Base-by-base conservation (phyloP, 2,113 vertebrate genomes). In the Sceloporus tristichus region DNA sequence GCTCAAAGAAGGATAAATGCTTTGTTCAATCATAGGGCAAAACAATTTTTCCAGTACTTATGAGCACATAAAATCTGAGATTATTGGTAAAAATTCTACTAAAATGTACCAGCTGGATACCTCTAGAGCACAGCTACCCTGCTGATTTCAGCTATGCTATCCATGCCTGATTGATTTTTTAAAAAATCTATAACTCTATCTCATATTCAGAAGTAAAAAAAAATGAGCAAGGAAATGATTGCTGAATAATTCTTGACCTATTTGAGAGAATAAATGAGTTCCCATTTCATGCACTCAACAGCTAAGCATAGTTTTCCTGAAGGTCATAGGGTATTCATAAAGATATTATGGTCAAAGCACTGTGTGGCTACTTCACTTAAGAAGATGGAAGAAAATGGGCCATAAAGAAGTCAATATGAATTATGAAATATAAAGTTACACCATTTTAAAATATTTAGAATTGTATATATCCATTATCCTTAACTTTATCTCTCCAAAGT, bases 91-190 rank as follows among this genome's bases (percentile, higher is more conserved):
- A 42, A 34, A 84, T 48, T 13, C 29, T 29, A 34, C 56, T 68
- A 56, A 71, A 85, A 16, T 34, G 21, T 34, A 59, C n/a, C n/a
- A 25, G n/a, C 66, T 48, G 85, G 65, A 11, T 23, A 0, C 0
- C 38, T 71, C 54, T 11, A 38, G 79, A 56, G 4, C 1, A 9
- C 42, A 13, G 27, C 3, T 19, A 7, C 11, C 73, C 62, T 78
- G 62, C 79, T 84, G 76, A 82, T 80, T 59, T 86, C 40, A 40
- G 13, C 4, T 86, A 83, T 78, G 66, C 54, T 84, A 21, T 68
- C 84, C 68, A 84, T 59, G 66, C 82, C 90, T 70, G 70, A 91
- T 21, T 82, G 92, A 92, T 87, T 90, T 82, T 48, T 88, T 89
- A 83, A 74, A 84, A 74, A 88, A 88, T 91, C 86, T 83, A 40